phyloP scores from a whole-genome alignment of 2,113 vertebrate genomes.

The Amphilophus citrinellus region DNA sequence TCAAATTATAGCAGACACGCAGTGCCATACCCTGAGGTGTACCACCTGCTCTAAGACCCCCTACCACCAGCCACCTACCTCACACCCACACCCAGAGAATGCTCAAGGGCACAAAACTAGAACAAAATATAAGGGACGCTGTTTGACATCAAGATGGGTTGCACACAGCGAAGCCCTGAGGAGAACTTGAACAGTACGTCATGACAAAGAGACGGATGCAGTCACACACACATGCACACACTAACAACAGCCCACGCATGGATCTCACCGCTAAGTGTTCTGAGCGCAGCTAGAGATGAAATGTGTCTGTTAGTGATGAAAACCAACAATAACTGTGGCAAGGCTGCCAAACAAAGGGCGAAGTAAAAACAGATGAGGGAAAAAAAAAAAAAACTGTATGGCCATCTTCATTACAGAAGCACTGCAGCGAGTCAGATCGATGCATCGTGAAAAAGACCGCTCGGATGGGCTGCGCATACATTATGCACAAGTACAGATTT shows the following conservation, averaged over 20 bases:
- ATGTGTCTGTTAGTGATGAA: slow-evolving; percentile 49
- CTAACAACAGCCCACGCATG: slow-evolving; percentile 28
- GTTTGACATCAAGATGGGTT: slow-evolving; percentile 58
- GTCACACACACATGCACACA: neutral
- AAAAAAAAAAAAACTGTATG: neutral
- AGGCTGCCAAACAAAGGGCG: slow-evolving; percentile 15
- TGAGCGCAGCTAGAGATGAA: slow-evolving; percentile 49
- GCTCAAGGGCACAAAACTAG: slow-evolving; percentile 45
- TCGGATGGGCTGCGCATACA: neutral
- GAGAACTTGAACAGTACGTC: slow-evolving; percentile 49
- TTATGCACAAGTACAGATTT: neutral
- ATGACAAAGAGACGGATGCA: slow-evolving; percentile 23
- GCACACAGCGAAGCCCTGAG: slow-evolving; percentile 47
- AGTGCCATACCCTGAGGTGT: slow-evolving; percentile 37
- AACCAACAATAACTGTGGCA: slow-evolving; percentile 54
- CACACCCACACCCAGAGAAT: slow-evolving; percentile 31
- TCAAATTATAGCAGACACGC: slow-evolving; percentile 37
- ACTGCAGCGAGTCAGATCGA: neutral
- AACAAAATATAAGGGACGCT: slow-evolving; percentile 33
- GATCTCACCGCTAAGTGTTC: neutral
- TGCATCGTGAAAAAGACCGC: neutral
- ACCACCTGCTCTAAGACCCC: slow-evolving; percentile 56
- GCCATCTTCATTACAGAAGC: neutral
- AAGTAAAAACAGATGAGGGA: slow-evolving; percentile 11
- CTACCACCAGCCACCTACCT: slow-evolving; percentile 34